Evolutionary conservation across 2,888 invertebrate genomes (phyloP), one percentile per base, ranked within the genome.

Genomic region (Itoplectis maculator): DNA sequence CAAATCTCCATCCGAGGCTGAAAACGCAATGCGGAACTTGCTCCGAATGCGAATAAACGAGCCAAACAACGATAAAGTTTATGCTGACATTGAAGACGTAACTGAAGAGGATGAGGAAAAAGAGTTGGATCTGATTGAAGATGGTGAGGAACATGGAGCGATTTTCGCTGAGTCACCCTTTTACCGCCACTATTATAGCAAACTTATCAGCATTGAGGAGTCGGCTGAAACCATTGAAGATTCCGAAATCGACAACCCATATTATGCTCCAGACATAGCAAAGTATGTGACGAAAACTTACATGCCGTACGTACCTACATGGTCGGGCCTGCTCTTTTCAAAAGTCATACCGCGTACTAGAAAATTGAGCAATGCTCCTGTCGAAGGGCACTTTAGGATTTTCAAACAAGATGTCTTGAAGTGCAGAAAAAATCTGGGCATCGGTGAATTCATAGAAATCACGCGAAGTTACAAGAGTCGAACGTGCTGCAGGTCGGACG

Each of bases 381-480:
- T 66, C n/a, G 66, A 66, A 66, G 66, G 66, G 29, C 47, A 66
- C 47, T 66, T 66, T 23, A 66, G 35, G 11, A 66, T 66, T n/a
- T n/a, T 66, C 8, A 66, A 66, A 66, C 45, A 66, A 8, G 47
- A 35, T 15, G 47, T 66, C 15, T 47, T 66, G 9, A 47, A 66
- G 11, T 47, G 66, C 8, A 0, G 29, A 47, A 47, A n/a, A 9
- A 29, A 45, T 5, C 66, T 45, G 0, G 45, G 66, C 45, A 66
- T 66, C 9, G 66, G 66, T n/a, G 66, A 66, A 47, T 66, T 66
- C 35, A 29, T 49, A 23, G 66, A 66, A 35, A 35, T 66, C 15
- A 66, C 47, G 6, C 66, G 66, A 15, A 29, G 15, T 7, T 66
- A 66, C 9, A 66, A 66, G 8, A 47, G 47, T 15, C 45, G 66